Evolutionary conservation across 2,888 invertebrate species (phyloP).

Genomic region (Vannuccia rotundouncinata): DNA sequence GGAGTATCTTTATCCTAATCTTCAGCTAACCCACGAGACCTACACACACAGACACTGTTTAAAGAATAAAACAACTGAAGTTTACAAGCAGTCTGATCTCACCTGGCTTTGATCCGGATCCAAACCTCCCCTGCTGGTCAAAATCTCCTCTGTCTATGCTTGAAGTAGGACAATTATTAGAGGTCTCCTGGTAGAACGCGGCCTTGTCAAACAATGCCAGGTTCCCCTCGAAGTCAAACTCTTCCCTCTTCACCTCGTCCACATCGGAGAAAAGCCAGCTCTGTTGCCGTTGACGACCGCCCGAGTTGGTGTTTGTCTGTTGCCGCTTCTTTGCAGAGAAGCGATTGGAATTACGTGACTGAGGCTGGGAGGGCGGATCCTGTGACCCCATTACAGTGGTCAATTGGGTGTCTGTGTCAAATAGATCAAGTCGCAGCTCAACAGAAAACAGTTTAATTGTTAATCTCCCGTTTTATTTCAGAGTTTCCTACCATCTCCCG

Average conservation of each 20-base stretch:
- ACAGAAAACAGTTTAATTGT: too few relatives aligned
- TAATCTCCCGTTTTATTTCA: too few relatives aligned
- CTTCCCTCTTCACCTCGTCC: conserved; percentile 55
- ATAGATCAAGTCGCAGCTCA: too few relatives aligned
- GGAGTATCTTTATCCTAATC: too few relatives aligned
- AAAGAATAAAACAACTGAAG: too few relatives aligned
- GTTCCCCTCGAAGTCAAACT: conserved; percentile 91
- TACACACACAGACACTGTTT: too few relatives aligned
- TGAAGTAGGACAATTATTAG: conserved; percentile 29
- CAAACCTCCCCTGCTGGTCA: not conserved
- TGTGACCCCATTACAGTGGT: not conserved
- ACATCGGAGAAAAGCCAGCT: conserved; percentile 14
- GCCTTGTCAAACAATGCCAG: conserved; percentile 79
- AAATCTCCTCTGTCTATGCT: not conserved
- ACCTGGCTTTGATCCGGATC: not conserved
- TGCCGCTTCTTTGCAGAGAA: not conserved
- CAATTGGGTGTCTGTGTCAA: not conserved
- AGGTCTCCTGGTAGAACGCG: conserved; percentile 67
- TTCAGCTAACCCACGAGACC: too few relatives aligned
- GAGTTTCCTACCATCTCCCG: conserved; percentile 7
- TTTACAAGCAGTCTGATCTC: too few relatives aligned
- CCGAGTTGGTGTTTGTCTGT: too few relatives aligned
- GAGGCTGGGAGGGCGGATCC: not conserved
- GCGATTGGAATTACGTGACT: not conserved
- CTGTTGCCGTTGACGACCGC: not conserved